A percentile compares a stretch with the other conserved stretches of the same genome.
Evolutionary conservation across 2,888 invertebrate species (phyloP).

Genomic region (Bibio marci): DNA sequence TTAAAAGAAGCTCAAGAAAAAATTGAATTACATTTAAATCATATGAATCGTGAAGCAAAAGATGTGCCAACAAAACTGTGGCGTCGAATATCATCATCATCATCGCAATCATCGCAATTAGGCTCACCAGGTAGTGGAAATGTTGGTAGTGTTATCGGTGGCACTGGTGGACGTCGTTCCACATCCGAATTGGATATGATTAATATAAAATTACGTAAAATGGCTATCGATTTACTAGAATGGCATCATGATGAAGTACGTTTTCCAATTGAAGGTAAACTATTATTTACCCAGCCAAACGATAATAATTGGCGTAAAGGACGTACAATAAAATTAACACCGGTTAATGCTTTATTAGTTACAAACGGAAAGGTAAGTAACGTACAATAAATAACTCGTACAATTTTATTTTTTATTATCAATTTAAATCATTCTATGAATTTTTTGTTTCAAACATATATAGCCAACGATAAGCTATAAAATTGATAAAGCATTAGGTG

Average conservation of each 20-base stretch:
- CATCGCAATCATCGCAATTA: slow-evolving; percentile 37
- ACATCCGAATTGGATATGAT: slow-evolving; percentile 61
- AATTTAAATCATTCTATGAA: not conserved
- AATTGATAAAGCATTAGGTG: not conserved
- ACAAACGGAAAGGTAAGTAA: slow-evolving; percentile 76
- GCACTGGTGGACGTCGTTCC: too few species aligned
- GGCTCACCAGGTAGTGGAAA: too few species aligned
- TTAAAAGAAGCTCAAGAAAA: slow-evolving; percentile 78
- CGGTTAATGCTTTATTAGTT: slow-evolving; percentile 77
- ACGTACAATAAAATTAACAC: slow-evolving; percentile 72
- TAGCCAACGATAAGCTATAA: too few species aligned
- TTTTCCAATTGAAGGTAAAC: slow-evolving; percentile 77
- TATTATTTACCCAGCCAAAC: slow-evolving; percentile 75
- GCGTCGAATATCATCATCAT: slow-evolving; percentile 67
- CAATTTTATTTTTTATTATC: too few species aligned
- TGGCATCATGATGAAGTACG: slow-evolving; percentile 90
- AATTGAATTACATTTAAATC: slow-evolving; percentile 82
- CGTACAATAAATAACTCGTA: slow-evolving; percentile 2
- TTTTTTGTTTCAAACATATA: slow-evolving; percentile 3
- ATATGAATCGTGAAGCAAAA: slow-evolving; percentile 86
- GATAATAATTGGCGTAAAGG: slow-evolving; percentile 85
- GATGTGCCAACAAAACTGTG: slow-evolving; percentile 81
- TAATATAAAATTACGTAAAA: slow-evolving; percentile 77
- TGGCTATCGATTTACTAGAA: slow-evolving; percentile 83
- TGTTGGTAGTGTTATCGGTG: too few species aligned